Base-by-base conservation (phyloP, 2,888 invertebrate genomes). In the Leucoma salicis region DNA sequence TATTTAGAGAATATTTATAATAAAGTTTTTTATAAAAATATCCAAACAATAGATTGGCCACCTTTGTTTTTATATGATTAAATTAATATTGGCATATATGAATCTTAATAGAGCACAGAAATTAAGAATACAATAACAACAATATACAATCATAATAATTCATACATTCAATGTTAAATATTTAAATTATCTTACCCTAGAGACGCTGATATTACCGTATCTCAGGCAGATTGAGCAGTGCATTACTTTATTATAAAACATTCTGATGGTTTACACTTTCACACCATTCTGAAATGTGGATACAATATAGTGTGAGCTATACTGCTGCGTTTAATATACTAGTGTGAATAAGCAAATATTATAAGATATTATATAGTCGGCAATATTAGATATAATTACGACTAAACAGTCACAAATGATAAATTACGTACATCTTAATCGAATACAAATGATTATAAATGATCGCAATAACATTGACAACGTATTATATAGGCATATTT, bases 201-300 rank as follows among this genome's bases (percentile, higher is more conserved):
- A 75, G 44, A 84, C 59, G 13, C 74, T 74, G 40, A 69, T 38
- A 36, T 64, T 55, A 39, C 81, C 78, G 73, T 82, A 74, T 59
- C 72, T 81, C 39, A 82, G 63, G 70, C 84, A 87, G 37, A 79
- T 57, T 39, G 74, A 79, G 61, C 86, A 88, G 51, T 86, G 79
- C 42, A 85, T 64, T 42, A 84, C 79, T 65, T 81, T 86, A 55
- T 78, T 62, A 62, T 82, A 86, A 43, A 87, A 85, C 89, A 89
- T 89, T 35, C 36, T 44, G 51, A 27, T 39, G 38, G 52, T 29
- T 29, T 29, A 46, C 18, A 33, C 46, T 31, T 67, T 72, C 79
- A 29, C 69, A 74, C 85, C n/a, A 85, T 88, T 57, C 88, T 88
- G 75, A 61, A 82, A 81, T 42, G 38, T 14, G 42, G n/a, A n/a